phyloP scores from a whole-genome alignment of 2,888 invertebrate genomes.

The Lydus trimaculatus region DNA sequence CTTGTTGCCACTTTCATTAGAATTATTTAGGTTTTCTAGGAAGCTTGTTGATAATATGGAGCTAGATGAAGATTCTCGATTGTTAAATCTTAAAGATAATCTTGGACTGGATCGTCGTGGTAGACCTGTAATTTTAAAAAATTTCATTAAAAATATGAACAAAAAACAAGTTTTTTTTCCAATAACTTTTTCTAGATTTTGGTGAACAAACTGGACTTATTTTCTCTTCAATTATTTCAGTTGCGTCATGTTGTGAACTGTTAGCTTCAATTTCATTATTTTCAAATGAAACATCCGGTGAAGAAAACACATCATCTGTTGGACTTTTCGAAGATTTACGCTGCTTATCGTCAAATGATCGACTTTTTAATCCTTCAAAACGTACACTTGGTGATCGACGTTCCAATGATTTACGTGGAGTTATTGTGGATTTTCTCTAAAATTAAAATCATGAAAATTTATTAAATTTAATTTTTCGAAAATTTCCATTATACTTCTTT shows the following conservation, averaged over 20 bases:
- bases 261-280: background rate
- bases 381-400: slow-evolving; percentile 39
- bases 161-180: background rate
- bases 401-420: slow-evolving; percentile 43
- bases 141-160: slow-evolving; percentile 13
- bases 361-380: slow-evolving; percentile 33
- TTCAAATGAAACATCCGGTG: slow-evolving; percentile 40
- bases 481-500: slow-evolving; percentile 11
- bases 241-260: background rate
- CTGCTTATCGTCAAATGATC: slow-evolving; percentile 33
- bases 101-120: slow-evolving; percentile 47
- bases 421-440: slow-evolving; percentile 34
- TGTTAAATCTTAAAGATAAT: slow-evolving; percentile 21
- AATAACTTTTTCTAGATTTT: slow-evolving; percentile 46
- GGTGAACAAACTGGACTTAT: slow-evolving; percentile 36
- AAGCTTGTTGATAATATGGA: background rate
- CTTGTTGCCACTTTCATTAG: background rate
- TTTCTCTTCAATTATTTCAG: background rate
- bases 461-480: background rate
- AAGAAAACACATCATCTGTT: slow-evolving; percentile 43
- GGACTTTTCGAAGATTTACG: slow-evolving; percentile 27
- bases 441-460: slow-evolving; percentile 12
- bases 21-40: background rate
- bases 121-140: slow-evolving; percentile 33
- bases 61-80: background rate